These are phyloP conservation scores for Pagrus major DNA, from an alignment of 2,113 vertebrate species.

Conservation along the genomic window DNA sequence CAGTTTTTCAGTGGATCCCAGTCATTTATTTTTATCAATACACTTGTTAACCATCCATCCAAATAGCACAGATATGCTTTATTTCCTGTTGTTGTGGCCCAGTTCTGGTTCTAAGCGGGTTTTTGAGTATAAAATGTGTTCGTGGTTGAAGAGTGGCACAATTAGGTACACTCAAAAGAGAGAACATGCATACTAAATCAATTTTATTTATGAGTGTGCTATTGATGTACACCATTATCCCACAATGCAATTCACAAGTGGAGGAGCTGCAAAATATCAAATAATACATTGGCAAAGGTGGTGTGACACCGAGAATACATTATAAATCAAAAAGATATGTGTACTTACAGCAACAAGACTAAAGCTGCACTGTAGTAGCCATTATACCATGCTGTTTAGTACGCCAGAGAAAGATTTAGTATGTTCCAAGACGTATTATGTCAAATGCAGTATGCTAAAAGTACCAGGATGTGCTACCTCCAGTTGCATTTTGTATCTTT, in stretches of 20 bases:
- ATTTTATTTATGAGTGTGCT: not conserved
- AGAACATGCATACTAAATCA: not conserved
- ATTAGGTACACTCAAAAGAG: not conserved
- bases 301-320: not conserved
- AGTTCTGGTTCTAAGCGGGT: conserved; percentile 9
- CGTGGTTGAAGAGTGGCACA: not conserved
- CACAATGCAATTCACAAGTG: not conserved
- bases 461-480: no score
- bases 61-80: conserved; percentile 1
- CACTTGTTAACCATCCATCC: conserved; percentile 15
- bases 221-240: not conserved
- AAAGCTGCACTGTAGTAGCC: no score
- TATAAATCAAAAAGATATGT: not conserved
- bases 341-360: no score
- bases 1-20: not conserved
- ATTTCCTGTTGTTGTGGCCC: conserved; percentile 4
- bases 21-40: conserved; percentile 16
- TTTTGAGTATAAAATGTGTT: not conserved
- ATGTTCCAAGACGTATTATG: no score
- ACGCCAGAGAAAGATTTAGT: no score
- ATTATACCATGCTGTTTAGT: no score
- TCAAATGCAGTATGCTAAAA: no score
- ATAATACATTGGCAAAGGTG: not conserved
- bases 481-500: no score
- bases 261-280: not conserved